A percentile compares a stretch with the other conserved stretches of the same genome.
phyloP scores from a whole-genome alignment of 2,888 invertebrate genomes.

The Dryobotodes eremita region DNA sequence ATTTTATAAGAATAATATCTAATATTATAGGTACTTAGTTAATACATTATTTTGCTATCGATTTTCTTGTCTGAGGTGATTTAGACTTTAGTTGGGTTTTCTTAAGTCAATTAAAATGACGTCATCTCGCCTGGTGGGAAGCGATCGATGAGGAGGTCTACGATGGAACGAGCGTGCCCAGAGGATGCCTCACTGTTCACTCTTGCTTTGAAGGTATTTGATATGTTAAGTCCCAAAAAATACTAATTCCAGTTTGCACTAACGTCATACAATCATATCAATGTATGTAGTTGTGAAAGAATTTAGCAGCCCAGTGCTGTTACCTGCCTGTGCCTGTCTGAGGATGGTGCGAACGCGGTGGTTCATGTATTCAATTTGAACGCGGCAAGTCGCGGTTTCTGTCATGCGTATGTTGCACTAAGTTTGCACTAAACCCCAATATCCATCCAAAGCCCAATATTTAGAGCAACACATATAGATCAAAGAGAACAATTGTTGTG shows the following conservation, averaged over 20 bases:
- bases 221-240: background rate
- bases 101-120: too few species aligned
- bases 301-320: background rate
- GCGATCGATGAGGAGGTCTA: background rate
- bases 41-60: background rate
- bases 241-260: background rate
- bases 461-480: slow-evolving; percentile 21
- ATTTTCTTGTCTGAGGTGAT: background rate
- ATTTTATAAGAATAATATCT: background rate
- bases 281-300: background rate
- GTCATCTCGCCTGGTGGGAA: background rate
- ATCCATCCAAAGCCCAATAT: background rate
- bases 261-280: background rate
- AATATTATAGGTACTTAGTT: too few species aligned
- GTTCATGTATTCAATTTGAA: background rate
- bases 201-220: background rate
- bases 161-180: background rate
- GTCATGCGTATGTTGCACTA: background rate
- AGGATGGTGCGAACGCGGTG: background rate
- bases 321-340: background rate
- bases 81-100: background rate
- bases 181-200: background rate
- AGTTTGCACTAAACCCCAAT: background rate
- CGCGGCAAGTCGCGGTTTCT: background rate
- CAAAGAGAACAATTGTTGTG: slow-evolving; percentile 43